Conservation (phyloP, 30 jellyfish, hydroid and myxozoan genomes). For the Aurelia sp. region DNA sequence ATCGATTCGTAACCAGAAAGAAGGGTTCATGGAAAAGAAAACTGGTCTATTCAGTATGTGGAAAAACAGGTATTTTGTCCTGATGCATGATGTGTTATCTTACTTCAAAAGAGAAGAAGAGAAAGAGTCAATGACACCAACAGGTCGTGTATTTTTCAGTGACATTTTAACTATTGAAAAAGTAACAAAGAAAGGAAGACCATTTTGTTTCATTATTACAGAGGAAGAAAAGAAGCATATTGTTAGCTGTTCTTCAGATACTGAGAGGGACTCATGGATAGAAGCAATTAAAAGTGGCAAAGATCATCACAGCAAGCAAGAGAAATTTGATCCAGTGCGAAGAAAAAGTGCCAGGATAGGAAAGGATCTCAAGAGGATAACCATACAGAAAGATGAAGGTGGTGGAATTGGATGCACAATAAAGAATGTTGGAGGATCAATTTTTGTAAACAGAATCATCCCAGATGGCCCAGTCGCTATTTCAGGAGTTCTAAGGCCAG, state of each 20-base stretch:
- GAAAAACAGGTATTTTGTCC: conserved; percentile 83
- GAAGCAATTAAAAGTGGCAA: conserved; percentile 68
- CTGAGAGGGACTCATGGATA: conserved; percentile 79
- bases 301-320: conserved; percentile 72
- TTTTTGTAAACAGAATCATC: conserved; percentile 88
- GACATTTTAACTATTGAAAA: conserved; percentile 68
- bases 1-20: conserved; percentile 33
- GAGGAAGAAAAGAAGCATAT: conserved; percentile 80
- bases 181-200: conserved; percentile 71
- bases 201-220: conserved; percentile 64
- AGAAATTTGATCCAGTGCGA: conserved; percentile 85
- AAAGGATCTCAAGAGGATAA: conserved; percentile 77
- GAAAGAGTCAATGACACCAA: conserved; percentile 81
- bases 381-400: conserved; percentile 86
- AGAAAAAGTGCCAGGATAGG: conserved; percentile 87
- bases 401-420: conserved; percentile 97
- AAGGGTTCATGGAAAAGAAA: conserved; percentile 90
- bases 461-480: conserved; percentile 98
- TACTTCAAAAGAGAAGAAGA: conserved; percentile 84
- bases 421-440: conserved; percentile 94
- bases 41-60: conserved; percentile 79
- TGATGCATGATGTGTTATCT: conserved; percentile 78
- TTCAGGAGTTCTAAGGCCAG: conserved; percentile 95
- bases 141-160: conserved; percentile 83
- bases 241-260: conserved; percentile 81